Evolutionary conservation across 1,140 invertebrate species (phyloP).

Genomic region (Gryon sp.): DNA sequence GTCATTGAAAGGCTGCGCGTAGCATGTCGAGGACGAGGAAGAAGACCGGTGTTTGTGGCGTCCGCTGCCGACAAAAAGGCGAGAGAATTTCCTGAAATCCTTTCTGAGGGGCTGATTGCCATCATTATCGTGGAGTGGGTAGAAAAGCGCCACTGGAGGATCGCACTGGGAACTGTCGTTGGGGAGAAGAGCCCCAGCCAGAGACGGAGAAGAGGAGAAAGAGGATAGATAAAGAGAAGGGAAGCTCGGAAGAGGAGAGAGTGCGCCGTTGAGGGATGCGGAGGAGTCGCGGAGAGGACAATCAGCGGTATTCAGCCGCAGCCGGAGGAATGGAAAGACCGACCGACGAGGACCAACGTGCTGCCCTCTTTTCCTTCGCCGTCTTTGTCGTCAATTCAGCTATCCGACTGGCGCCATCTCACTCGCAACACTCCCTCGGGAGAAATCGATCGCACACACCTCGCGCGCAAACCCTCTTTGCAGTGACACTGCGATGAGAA

Average conservation of each 20-base stretch:
- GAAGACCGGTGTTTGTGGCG: conserved; percentile 79
- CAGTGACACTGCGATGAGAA: conserved; percentile 19
- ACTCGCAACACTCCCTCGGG: conserved; percentile 30
- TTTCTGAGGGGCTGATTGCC: conserved; percentile 80
- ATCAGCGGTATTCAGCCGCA: conserved; percentile 77
- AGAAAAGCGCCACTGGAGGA: conserved; percentile 68
- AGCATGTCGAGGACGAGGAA: conserved; percentile 61
- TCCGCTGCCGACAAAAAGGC: conserved; percentile 79
- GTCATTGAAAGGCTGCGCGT: conserved; percentile 48
- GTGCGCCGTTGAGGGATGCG: conserved; percentile 28
- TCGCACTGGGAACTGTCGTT: conserved; percentile 31
- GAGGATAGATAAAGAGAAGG: conserved; percentile 32
- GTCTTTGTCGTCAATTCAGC: neutral
- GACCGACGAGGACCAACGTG: conserved; percentile 41
- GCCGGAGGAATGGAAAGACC: conserved; percentile 67
- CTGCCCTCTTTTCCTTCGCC: conserved; percentile 28
- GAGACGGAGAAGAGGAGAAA: conserved; percentile 29
- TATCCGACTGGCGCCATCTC: conserved; percentile 15
- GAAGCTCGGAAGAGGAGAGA: conserved; percentile 9
- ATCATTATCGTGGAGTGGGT: conserved; percentile 80
- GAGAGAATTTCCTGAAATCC: conserved; percentile 81
- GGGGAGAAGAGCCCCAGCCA: conserved; percentile 22
- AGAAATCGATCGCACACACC: conserved; percentile 41
- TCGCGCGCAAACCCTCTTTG: conserved; percentile 25
- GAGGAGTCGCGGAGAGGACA: conserved; percentile 67